These are phyloP conservation scores for Poeciliopsis occidentalis DNA, from an alignment of 2,113 vertebrate species.

Conservation along the genomic window DNA sequence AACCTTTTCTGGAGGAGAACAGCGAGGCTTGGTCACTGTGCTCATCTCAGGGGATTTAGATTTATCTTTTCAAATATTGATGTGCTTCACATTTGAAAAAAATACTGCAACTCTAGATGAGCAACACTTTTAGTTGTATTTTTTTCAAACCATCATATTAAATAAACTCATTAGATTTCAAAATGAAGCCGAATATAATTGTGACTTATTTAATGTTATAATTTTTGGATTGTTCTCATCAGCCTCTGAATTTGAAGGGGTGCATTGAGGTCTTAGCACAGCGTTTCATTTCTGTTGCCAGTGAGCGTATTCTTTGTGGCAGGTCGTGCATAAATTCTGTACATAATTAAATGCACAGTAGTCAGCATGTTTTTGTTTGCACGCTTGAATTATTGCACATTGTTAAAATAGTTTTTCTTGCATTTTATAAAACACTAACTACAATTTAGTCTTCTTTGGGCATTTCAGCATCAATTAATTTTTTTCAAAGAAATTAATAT, in stretches of 20 bases:
- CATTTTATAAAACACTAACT: background rate
- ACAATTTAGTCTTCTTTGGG: too few relatives aligned
- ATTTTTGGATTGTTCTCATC: background rate
- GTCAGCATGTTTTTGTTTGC: conserved; percentile 1
- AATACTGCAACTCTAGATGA: background rate
- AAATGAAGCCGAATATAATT: background rate
- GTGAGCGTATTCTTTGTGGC: background rate
- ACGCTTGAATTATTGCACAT: background rate
- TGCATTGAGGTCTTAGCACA: background rate
- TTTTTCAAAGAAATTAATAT: background rate
- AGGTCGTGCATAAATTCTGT: background rate
- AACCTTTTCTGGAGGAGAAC: conserved; percentile 20
- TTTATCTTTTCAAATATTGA: conserved; percentile 32
- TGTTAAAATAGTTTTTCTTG: background rate
- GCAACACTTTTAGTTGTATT: too few relatives aligned
- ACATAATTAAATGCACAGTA: conserved; percentile 6
- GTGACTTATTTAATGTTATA: background rate
- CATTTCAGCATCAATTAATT: background rate
- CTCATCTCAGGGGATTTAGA: conserved; percentile 40
- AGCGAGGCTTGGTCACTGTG: background rate
- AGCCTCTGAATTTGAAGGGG: background rate
- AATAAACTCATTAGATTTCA: background rate
- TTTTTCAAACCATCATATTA: background rate
- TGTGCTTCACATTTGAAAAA: conserved; percentile 6
- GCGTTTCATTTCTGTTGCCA: background rate